These are phyloP conservation scores for Amiota mariae DNA, from an alignment of 2,888 invertebrate species.

Conservation along the genomic window DNA sequence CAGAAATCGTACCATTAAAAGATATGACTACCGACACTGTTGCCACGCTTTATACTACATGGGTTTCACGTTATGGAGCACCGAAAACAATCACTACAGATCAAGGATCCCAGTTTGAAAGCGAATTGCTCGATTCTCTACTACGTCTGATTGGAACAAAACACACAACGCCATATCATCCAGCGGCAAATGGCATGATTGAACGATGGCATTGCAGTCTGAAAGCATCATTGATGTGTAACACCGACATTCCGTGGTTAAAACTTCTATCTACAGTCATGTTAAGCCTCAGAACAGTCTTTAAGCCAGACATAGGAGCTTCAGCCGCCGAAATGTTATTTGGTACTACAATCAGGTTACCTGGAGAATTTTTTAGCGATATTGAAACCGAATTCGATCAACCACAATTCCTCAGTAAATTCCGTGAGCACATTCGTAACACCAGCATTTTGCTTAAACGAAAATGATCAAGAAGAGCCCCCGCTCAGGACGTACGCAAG, in stretches of 20 bases:
- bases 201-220: conserved; percentile 5
- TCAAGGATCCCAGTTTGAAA: not conserved
- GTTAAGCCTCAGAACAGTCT: not conserved
- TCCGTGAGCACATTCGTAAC: not conserved
- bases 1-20: not conserved
- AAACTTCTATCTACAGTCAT: not conserved
- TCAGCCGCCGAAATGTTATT: not conserved
- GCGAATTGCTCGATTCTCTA: not conserved
- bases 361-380: not conserved
- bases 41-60: not conserved
- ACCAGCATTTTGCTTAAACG: not conserved
- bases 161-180: conserved; percentile 3
- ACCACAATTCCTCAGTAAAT: conserved; percentile 1
- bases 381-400: not conserved
- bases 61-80: not conserved
- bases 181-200: not conserved
- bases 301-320: not conserved
- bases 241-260: not conserved
- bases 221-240: not conserved
- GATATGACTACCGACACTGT: not conserved
- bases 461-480: not conserved
- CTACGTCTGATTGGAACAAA: not conserved
- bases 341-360: not conserved
- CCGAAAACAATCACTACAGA: not conserved
- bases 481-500: conserved; percentile 9